Conservation (phyloP, 2,888 invertebrate genomes). For the Chaetoderma sp. region DNA sequence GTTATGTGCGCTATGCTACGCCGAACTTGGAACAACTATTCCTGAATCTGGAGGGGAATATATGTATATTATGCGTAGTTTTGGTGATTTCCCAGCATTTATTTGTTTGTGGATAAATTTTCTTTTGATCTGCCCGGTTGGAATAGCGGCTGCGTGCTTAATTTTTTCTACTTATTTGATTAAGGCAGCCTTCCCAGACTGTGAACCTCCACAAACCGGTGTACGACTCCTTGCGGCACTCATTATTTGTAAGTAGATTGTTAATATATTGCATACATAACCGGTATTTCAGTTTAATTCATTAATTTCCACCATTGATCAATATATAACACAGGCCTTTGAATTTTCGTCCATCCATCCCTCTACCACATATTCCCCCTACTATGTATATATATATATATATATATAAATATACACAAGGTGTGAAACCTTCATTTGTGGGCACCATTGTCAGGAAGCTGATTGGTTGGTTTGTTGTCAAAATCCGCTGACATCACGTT, state of each 20-base stretch:
- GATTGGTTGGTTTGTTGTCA: too few species aligned
- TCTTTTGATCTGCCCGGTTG: constrained; percentile 62
- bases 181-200: constrained; percentile 63
- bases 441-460: too few species aligned
- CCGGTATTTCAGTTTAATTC: too few species aligned
- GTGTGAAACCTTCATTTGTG: too few species aligned
- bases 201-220: constrained; percentile 55
- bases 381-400: too few species aligned
- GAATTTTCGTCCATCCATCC: too few species aligned
- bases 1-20: constrained; percentile 89
- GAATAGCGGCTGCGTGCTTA: constrained; percentile 64
- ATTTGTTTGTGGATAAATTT: constrained; percentile 66
- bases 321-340: too few species aligned
- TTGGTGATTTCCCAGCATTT: constrained; percentile 65
- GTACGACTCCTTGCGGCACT: constrained; percentile 53
- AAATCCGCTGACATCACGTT: too few species aligned
- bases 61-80: constrained; percentile 71
- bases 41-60: constrained; percentile 73
- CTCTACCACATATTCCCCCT: too few species aligned
- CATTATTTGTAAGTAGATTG: constrained; percentile 59
- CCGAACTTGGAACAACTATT: constrained; percentile 90
- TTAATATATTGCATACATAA: too few species aligned
- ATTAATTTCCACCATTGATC: too few species aligned
- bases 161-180: constrained; percentile 65
- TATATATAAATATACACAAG: too few species aligned